These are phyloP conservation scores for Hyles lineata DNA, from an alignment of 2,888 invertebrate genomes.

Conservation along the genomic window DNA sequence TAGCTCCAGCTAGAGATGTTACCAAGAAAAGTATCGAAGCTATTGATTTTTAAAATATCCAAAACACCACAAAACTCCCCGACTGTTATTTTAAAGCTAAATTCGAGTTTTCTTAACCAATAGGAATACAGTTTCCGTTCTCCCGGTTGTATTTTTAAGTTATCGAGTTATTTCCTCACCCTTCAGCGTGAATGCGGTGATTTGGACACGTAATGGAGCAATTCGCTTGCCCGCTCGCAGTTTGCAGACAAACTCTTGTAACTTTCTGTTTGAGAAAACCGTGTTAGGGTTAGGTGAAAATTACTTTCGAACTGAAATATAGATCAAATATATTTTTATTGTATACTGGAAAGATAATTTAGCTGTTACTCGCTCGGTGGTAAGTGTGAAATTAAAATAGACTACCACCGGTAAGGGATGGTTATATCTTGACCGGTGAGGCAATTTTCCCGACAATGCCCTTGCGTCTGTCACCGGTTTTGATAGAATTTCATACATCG, in stretches of 20 bases:
- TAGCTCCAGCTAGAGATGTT: too few relatives aligned
- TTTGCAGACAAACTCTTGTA: neutral
- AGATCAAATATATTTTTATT: too few relatives aligned
- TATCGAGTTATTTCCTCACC: conserved; percentile 1
- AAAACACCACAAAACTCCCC: neutral
- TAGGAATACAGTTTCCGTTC: neutral
- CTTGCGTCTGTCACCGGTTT: too few relatives aligned
- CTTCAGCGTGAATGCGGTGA: neutral
- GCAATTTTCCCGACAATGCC: too few relatives aligned
- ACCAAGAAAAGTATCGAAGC: too few relatives aligned
- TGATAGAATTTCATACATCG: too few relatives aligned
- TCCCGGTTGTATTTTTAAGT: conserved; percentile 5
- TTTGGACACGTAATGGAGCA: conserved; percentile 4
- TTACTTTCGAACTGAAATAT: neutral
- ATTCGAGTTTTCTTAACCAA: neutral
- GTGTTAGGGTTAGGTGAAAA: neutral
- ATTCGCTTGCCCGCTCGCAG: neutral
- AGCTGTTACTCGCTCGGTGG: too few relatives aligned
- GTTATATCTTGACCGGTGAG: too few relatives aligned
- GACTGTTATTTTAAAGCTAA: neutral
- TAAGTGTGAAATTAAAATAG: too few relatives aligned
- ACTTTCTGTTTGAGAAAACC: neutral
- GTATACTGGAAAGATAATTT: too few relatives aligned
- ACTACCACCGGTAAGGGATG: too few relatives aligned
- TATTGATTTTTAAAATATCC: neutral